A percentile compares a stretch with the other conserved stretches of the same genome.
phyloP scores from a whole-genome alignment of 2,888 invertebrate species.

The Temnothorax unifasciatus region DNA sequence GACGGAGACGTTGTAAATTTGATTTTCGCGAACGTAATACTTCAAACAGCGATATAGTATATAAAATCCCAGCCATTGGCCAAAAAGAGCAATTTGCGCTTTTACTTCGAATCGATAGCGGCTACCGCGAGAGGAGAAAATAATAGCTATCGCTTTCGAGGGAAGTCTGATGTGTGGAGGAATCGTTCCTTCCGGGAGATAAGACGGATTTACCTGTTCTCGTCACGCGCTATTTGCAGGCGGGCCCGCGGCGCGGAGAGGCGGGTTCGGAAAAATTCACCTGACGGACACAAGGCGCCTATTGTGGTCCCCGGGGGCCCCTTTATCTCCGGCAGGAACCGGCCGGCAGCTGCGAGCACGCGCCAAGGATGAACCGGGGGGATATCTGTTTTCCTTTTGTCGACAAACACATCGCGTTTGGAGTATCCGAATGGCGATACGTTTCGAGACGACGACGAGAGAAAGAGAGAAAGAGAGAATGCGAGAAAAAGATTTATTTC shows the following conservation, averaged over 20 bases:
- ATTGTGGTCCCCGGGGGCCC: constrained; percentile 78
- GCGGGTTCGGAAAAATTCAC: constrained; percentile 83
- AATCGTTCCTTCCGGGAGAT: constrained; percentile 70
- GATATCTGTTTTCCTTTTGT: constrained; percentile 78
- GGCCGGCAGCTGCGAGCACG: constrained; percentile 83
- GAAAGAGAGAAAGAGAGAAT: constrained; percentile 15
- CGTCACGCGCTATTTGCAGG: constrained; percentile 70
- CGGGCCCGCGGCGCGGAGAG: constrained; percentile 52
- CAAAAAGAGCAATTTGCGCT: background rate
- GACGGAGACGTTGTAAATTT: too few species aligned
- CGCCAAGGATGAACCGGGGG: constrained; percentile 81
- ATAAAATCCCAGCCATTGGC: background rate
- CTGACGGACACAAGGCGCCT: constrained; percentile 82
- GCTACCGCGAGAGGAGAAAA: background rate
- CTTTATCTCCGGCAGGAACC: constrained; percentile 77
- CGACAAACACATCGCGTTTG: constrained; percentile 77
- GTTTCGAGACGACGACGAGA: constrained; percentile 61
- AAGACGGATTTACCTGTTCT: constrained; percentile 78
- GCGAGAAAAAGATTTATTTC: constrained; percentile 67
- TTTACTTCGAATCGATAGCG: constrained; percentile 15
- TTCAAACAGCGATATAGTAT: background rate
- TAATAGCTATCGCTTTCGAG: constrained; percentile 10
- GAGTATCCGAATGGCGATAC: constrained; percentile 76
- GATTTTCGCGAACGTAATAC: background rate
- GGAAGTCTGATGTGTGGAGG: constrained; percentile 26